Conservation (phyloP, 2,797 vertebrate species). For the Meda fulgida region DNA sequence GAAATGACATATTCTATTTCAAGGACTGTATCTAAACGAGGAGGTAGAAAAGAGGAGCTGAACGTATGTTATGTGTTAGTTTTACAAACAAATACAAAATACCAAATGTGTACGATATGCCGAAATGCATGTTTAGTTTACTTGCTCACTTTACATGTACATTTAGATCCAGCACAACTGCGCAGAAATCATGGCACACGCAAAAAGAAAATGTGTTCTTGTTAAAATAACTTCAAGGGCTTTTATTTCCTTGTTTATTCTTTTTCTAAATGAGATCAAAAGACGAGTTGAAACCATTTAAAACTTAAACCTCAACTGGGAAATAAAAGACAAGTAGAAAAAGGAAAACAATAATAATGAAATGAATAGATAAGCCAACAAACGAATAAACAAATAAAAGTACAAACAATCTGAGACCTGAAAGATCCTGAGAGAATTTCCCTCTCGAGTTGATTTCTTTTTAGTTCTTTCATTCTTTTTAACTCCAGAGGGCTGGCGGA, state of each 20-base stretch:
- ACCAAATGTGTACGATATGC: not conserved
- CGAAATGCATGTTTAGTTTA: not conserved
- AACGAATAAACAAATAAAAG: slow-evolving; percentile 70
- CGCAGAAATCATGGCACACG: not conserved
- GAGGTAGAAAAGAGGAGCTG: slow-evolving; percentile 31
- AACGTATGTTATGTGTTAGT: slow-evolving; percentile 35
- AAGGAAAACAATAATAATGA: slow-evolving; percentile 64
- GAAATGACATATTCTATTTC: slow-evolving; percentile 57
- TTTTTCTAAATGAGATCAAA: slow-evolving; percentile 82
- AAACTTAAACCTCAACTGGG: slow-evolving; percentile 72
- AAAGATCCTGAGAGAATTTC: slow-evolving; percentile 72
- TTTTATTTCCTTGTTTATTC: slow-evolving; percentile 68
- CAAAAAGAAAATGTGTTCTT: slow-evolving; percentile 75
- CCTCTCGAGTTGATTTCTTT: slow-evolving; percentile 57
- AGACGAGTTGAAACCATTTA: slow-evolving; percentile 78
- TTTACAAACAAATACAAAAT: slow-evolving; percentile 37
- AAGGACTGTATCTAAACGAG: slow-evolving; percentile 47
- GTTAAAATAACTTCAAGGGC: slow-evolving; percentile 81
- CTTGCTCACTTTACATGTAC: not conserved
- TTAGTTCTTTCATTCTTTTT: slow-evolving; percentile 43
- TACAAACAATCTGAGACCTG: slow-evolving; percentile 71
- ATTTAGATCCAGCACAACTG: not conserved
- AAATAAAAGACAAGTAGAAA: slow-evolving; percentile 67
- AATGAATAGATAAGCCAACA: slow-evolving; percentile 77
- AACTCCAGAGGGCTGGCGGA: slow-evolving; percentile 58